Evolutionary conservation across 2,113 vertebrate genomes (phyloP), one percentile per base, ranked within the genome.

Genomic region (Nipponia nippon): DNA sequence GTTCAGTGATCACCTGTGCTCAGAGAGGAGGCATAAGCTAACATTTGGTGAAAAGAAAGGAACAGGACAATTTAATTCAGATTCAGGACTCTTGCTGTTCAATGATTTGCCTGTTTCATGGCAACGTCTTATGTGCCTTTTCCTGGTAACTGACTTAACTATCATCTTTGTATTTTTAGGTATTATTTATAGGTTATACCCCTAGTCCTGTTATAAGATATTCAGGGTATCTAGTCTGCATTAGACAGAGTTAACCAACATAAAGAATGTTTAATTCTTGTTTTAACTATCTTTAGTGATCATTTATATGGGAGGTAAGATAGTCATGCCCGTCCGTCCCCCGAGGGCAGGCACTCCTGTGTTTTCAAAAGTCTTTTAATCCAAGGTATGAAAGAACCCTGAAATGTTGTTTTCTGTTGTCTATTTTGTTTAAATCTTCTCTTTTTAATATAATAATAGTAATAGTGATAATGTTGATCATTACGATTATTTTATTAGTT

Each of bases 1-100:
- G 4, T 50, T 80, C 23, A 8, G 16, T 36, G 32, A 21, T 50
- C 13, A 4, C 0, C 0, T 52, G 14, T 26, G 7, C 53, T 86
- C 30, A 23, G 52, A 71, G 30, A 20, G 38, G 49, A 77, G 10
- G 23, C 5, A 47, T 42, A 32, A 67, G 8, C 6, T 52, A 38
- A 55, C n/a, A 27, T 40, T 36, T 52, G n/a, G 16, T 73, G 58
- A 44, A 65, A 65, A 65, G 44, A 71, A 76, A 63, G 8, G 30
- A 38, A 56, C 1, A 22, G 40, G 12, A 42, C 11, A 52, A 19
- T 50, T 79, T 65, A 49, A 49, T 52, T 61, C 8, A 6, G 5
- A 13, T 40, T 70, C 46, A 65, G 46, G 66, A 52, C 49, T 61
- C 25, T 10, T 47, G 22, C 27, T 91, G 22, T 40, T 76, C 58